Evolutionary conservation across 2,888 invertebrate species (phyloP).

Genomic region (Nephrotoma flavescens): DNA sequence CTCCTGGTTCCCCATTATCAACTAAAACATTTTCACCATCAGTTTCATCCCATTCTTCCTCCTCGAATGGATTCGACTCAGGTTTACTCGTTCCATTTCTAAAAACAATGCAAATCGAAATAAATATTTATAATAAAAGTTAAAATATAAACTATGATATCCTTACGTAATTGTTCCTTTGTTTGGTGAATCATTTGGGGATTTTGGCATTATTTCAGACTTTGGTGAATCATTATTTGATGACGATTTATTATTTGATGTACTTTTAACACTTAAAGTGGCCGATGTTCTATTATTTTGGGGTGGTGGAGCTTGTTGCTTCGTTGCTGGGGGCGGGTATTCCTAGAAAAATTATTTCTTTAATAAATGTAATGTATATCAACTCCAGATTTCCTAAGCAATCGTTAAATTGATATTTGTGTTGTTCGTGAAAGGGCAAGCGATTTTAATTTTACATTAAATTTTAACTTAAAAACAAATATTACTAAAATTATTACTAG

Average conservation of each 20-base stretch:
- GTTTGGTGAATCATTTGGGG: constrained; percentile 26
- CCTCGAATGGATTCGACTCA: constrained; percentile 75
- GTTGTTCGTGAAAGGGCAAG: constrained; percentile 11
- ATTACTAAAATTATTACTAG: too few relatives aligned
- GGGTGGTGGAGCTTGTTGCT: constrained; percentile 35
- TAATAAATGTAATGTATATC: constrained; percentile 7
- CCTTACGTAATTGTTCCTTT: constrained; percentile 40
- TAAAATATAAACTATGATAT: not conserved
- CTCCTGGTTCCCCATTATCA: constrained; percentile 86
- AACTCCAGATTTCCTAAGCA: not conserved
- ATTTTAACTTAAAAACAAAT: not conserved
- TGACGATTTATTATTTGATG: constrained; percentile 28
- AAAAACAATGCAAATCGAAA: constrained; percentile 8
- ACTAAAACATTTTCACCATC: constrained; percentile 64
- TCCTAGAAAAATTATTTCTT: constrained; percentile 32
- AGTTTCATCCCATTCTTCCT: constrained; percentile 66
- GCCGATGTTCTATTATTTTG: constrained; percentile 33
- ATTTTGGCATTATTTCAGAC: constrained; percentile 20
- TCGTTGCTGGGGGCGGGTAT: constrained; percentile 36
- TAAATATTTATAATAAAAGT: not conserved
- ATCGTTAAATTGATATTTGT: constrained; percentile 10
- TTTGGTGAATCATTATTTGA: constrained; percentile 31
- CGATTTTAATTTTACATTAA: not conserved
- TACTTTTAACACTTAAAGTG: constrained; percentile 32
- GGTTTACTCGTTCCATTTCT: constrained; percentile 49